These are phyloP conservation scores for Pelobates fuscus DNA, from an alignment of 2,113 vertebrate species.

Conservation along the genomic window DNA sequence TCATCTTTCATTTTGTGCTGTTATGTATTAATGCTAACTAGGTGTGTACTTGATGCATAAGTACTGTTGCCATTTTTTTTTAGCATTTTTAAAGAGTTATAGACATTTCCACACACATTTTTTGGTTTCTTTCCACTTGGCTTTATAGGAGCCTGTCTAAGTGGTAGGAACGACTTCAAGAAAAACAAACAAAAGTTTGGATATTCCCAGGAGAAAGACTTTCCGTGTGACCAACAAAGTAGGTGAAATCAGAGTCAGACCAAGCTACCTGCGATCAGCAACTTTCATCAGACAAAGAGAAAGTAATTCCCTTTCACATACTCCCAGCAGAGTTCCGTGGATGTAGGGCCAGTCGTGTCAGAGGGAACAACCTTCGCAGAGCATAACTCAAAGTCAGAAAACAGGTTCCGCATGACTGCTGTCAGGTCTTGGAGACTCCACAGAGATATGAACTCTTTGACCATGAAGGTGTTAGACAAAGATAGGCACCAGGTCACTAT, in stretches of 20 bases:
- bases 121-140: no score
- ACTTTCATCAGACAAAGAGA: slow-evolving; percentile 60
- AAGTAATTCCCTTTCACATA: slow-evolving; percentile 68
- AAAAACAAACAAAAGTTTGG: slow-evolving; percentile 50
- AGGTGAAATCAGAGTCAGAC: slow-evolving; percentile 56
- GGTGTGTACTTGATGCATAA: no score
- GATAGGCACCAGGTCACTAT: slow-evolving; percentile 68
- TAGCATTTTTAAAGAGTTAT: slow-evolving; percentile 50
- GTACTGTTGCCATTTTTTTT: no score
- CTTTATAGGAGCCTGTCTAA: no score
- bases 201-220: slow-evolving; percentile 44
- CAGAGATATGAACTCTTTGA: slow-evolving; percentile 77
- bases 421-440: slow-evolving; percentile 62
- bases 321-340: slow-evolving; percentile 77
- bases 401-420: slow-evolving; percentile 73
- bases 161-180: no score
- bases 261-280: slow-evolving; percentile 67
- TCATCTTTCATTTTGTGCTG: no score
- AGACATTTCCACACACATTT: no score
- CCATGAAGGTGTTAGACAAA: slow-evolving; percentile 81
- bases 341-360: slow-evolving; percentile 75
- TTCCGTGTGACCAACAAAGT: slow-evolving; percentile 52
- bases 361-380: slow-evolving; percentile 66
- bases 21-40: no score
- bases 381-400: slow-evolving; percentile 63